A percentile compares a stretch with the other conserved stretches of the same genome.
Evolutionary conservation across 1,140 invertebrate genomes (phyloP).

Genomic region (Eumeta japonica): DNA sequence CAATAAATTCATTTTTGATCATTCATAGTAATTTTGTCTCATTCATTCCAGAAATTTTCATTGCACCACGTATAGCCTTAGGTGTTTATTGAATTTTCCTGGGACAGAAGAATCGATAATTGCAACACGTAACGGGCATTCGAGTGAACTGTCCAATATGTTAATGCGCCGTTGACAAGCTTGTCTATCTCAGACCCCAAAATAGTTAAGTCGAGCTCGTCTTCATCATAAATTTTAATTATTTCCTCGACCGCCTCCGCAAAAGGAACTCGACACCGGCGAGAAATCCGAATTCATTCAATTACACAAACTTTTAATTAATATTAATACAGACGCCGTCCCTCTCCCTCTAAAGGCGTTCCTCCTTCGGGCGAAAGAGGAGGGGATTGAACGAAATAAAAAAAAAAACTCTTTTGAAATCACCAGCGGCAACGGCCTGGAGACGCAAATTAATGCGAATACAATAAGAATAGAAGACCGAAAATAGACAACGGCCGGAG

Average conservation of each 20-base stretch:
- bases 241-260: constrained; percentile 40
- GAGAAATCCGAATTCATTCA: constrained; percentile 53
- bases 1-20: too few species aligned
- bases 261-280: constrained; percentile 38
- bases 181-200: constrained; percentile 27
- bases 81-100: too few species aligned
- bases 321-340: too few species aligned
- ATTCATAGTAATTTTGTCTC: too few species aligned
- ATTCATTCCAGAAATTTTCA: too few species aligned
- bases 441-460: constrained; percentile 52
- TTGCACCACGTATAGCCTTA: too few species aligned
- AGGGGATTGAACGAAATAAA: constrained; percentile 47
- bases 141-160: too few species aligned
- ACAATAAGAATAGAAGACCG: constrained; percentile 35
- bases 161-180: too few species aligned
- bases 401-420: constrained; percentile 55
- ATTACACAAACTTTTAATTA: constrained; percentile 58
- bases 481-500: constrained; percentile 33
- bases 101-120: too few species aligned
- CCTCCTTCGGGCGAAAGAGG: constrained; percentile 44
- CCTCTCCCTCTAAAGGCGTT: too few species aligned
- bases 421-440: constrained; percentile 44
- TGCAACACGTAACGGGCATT: too few species aligned
- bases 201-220: constrained; percentile 23
- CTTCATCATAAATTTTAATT: constrained; percentile 41